Conservation (phyloP, 2,113 vertebrate genomes). For the Gallinago undulata region DNA sequence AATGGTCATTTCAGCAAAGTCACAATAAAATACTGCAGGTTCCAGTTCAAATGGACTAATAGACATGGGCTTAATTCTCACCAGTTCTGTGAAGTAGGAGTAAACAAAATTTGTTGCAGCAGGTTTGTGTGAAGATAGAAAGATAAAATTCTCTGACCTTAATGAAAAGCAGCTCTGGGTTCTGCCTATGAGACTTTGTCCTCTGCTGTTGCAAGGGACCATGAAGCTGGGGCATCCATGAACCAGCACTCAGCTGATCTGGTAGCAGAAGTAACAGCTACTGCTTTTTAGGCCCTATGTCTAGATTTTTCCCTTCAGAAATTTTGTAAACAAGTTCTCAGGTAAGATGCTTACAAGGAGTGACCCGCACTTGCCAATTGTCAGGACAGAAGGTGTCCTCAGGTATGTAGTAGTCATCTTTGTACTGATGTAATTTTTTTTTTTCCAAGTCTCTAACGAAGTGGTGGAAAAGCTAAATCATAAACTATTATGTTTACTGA, state of each 20-base stretch:
- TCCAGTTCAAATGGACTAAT: background rate
- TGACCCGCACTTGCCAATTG: background rate
- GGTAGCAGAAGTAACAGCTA: background rate
- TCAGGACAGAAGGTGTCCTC: background rate
- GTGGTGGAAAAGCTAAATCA: rapidly evolving
- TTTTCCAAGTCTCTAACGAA: background rate
- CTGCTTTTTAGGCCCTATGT: background rate
- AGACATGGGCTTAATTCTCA: background rate
- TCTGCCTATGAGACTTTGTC: background rate
- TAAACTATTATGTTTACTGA: background rate
- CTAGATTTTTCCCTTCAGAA: background rate
- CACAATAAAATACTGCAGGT: background rate
- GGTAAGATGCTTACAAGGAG: background rate
- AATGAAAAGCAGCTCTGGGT: background rate
- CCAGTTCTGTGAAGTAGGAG: background rate
- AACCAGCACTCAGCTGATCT: background rate
- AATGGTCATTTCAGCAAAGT: constrained; percentile 4
- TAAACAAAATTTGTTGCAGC: background rate
- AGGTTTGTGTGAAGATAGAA: background rate
- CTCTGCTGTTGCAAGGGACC: background rate
- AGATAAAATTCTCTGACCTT: background rate
- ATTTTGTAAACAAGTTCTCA: background rate
- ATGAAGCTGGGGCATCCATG: rapidly evolving
- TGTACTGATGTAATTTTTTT: background rate
- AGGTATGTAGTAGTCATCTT: background rate